A percentile compares a stretch with the other conserved stretches of the same genome.
Evolutionary conservation across 2,113 vertebrate genomes (phyloP).

Genomic region (Anas platyrhynchos): DNA sequence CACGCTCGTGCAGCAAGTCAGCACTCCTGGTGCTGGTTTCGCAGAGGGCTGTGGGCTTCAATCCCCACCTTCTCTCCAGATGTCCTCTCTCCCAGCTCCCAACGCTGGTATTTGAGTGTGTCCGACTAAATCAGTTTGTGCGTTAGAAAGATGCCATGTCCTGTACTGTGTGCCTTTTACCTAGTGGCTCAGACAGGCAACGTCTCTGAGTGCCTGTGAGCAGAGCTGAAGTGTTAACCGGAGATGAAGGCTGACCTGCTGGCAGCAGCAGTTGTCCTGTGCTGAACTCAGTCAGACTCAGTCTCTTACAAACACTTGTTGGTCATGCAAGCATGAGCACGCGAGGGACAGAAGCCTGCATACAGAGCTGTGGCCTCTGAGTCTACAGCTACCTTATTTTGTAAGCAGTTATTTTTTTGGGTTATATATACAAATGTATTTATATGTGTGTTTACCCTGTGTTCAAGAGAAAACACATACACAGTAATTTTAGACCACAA

Average conservation of each 20-base stretch:
- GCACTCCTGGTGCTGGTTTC: neutral
- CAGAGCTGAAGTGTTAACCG: neutral
- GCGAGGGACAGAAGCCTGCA: neutral
- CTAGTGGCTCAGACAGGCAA: neutral
- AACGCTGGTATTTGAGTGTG: neutral
- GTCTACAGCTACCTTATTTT: neutral
- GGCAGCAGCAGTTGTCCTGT: neutral
- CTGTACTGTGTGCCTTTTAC: neutral
- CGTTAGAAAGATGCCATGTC: neutral
- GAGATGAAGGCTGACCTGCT: neutral
- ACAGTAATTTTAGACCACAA: neutral
- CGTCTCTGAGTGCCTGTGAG: neutral
- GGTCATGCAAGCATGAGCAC: neutral
- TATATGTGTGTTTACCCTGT: neutral
- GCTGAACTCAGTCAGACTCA: neutral
- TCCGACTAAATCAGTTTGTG: neutral
- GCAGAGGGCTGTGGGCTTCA: neutral
- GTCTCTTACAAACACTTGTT: neutral
- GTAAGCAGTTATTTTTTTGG: neutral
- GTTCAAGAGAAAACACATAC: neutral
- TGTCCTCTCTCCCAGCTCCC: neutral
- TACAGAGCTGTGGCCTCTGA: neutral
- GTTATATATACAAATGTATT: neutral
- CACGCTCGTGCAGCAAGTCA: neutral
- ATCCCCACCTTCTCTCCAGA: neutral